A percentile compares a stretch with the other conserved stretches of the same genome.
Evolutionary conservation across 1,140 invertebrate species (phyloP).

Genomic region (Nylanderia fulva): DNA sequence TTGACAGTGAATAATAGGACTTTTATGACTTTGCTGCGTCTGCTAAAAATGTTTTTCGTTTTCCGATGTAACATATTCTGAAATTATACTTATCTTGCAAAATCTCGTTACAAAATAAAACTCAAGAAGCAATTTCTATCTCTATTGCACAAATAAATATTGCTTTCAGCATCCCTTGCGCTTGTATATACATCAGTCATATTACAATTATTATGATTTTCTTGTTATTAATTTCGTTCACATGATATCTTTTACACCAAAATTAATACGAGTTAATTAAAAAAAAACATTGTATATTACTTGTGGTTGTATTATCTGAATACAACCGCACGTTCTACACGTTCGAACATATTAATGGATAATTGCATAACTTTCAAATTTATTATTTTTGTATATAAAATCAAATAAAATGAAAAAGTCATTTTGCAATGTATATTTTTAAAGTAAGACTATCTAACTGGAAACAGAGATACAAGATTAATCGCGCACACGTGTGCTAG

Average conservation of each 20-base stretch:
- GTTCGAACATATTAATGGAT: not conserved
- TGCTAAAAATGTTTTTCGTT: conserved; percentile 17
- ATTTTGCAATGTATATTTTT: not conserved
- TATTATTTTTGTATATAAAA: not conserved
- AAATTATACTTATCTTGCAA: conserved; percentile 26
- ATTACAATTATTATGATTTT: not conserved
- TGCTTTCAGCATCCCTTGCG: not conserved
- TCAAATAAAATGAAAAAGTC: not conserved
- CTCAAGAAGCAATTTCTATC: conserved; percentile 13
- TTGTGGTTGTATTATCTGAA: not conserved
- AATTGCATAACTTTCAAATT: not conserved
- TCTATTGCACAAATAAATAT: not conserved
- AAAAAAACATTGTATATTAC: not conserved
- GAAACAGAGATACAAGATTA: conserved; percentile 2
- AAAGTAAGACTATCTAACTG: not conserved
- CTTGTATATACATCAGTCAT: not conserved
- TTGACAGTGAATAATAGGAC: conserved; percentile 35
- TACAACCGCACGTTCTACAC: not conserved
- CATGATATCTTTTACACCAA: not conserved
- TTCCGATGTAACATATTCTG: not conserved
- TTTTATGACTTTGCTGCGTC: conserved; percentile 11
- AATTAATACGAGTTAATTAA: not conserved
- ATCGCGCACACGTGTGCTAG: not conserved
- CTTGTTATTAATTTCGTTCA: not conserved
- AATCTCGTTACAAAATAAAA: not conserved